Conservation (phyloP, 2,797 vertebrate genomes). For the Pseudotriccus pelzelni region DNA sequence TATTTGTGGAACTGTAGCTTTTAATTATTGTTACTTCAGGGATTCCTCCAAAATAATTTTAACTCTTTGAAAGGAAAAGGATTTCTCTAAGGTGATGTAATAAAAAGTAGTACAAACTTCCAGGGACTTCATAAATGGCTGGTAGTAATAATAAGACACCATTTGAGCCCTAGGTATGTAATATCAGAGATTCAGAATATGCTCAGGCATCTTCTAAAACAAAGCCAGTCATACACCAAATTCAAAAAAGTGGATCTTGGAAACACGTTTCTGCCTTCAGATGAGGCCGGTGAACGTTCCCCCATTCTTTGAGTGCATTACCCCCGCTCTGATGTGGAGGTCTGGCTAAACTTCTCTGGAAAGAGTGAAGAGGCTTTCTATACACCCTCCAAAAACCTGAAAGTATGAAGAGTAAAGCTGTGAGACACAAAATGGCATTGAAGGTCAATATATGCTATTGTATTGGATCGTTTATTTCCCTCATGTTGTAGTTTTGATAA, state of each 20-base stretch:
- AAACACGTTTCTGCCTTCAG: neutral
- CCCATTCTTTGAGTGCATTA: neutral
- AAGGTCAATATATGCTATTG: neutral
- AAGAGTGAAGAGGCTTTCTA: neutral
- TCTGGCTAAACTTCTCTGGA: neutral
- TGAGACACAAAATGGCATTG: neutral
- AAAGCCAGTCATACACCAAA: neutral
- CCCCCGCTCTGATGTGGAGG: neutral
- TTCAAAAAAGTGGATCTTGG: neutral
- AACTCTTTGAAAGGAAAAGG: neutral
- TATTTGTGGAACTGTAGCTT: neutral
- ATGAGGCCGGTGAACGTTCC: neutral
- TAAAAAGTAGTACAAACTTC: neutral
- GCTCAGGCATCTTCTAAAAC: neutral
- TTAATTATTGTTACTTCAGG: neutral
- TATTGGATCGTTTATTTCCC: neutral
- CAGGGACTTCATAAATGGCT: neutral
- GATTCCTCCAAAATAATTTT: neutral
- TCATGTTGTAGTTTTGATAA: neutral
- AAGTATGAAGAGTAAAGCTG: rapidly evolving
- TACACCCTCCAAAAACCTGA: neutral
- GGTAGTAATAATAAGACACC: neutral
- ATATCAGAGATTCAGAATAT: neutral
- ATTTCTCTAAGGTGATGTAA: neutral
- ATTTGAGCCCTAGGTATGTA: neutral